Conservation (phyloP, 2,888 invertebrate genomes). For the Epirrhoe tristata region DNA sequence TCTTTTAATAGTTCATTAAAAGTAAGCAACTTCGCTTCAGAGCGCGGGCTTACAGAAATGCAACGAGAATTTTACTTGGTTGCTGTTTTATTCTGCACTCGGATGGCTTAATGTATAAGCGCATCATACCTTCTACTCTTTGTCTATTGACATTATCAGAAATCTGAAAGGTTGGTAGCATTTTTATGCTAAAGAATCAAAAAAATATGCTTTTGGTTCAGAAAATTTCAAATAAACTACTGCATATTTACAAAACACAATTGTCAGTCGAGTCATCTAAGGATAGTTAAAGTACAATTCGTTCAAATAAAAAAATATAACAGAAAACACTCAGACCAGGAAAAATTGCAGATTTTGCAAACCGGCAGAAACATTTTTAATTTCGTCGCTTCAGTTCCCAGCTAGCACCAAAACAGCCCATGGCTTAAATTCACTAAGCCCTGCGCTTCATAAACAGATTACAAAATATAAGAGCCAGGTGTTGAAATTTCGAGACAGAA, state of each 20-base stretch:
- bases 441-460: constrained; percentile 42
- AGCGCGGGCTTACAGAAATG: constrained; percentile 31
- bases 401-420: constrained; percentile 29
- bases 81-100: constrained; percentile 11
- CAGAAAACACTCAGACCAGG: too few species aligned
- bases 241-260: too few species aligned
- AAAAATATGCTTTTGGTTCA: too few species aligned
- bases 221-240: too few species aligned
- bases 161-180: too few species aligned
- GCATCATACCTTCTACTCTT: neutral
- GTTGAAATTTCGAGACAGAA: constrained; percentile 42
- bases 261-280: too few species aligned
- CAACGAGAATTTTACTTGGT: constrained; percentile 36
- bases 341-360: too few species aligned
- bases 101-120: constrained; percentile 12
- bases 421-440: constrained; percentile 31
- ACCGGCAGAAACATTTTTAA: neutral
- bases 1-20: constrained; percentile 45
- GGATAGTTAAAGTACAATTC: too few species aligned
- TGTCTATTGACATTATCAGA: too few species aligned
- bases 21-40: constrained; percentile 33
- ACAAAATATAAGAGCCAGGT: constrained; percentile 40
- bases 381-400: neutral
- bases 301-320: too few species aligned
- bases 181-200: too few species aligned